Evolutionary conservation across 2,888 invertebrate genomes (phyloP), one percentile per base, ranked within the genome.

Genomic region (Paralinhomoeus sp.): DNA sequence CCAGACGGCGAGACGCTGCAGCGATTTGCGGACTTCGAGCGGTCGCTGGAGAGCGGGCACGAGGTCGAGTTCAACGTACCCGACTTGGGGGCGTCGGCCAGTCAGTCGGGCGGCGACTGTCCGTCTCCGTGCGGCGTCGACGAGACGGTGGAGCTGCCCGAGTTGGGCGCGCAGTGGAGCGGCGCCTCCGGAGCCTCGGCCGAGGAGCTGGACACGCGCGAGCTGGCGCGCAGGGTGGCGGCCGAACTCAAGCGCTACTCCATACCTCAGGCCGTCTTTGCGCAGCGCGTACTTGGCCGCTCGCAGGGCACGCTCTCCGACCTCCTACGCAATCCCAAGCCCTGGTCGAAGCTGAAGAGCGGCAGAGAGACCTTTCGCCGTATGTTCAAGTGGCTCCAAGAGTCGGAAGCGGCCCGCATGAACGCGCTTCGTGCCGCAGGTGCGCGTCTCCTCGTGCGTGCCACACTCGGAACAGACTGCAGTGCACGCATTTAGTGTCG

Each of bases 311-410:
- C 97, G 24, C 75, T 99, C 42, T 89, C 87, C 56, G 97, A 97
- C 68, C 73, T 97, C 45, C 71, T 97, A 50, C 73, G 97, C 54
- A 97, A 97, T 64, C 97, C 97, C 9, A 97, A 97, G 67, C 97
- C 97, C 17, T 97, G 97, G 97, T 89, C 89, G 53, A 97, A 97
- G 69, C 75, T 97, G 58, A 97, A 97, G 71, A 91, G 89, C 33
- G 97, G 97, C 34, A 72, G 97, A 45, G 97, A 97, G 69, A 97
- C 97, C 37, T 97, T 97, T 67, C 75, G 93, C 50, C 70, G 97
- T 56, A 97, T 99, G 97, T 89, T 85, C 77, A 97, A 97, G 69
- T 99, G 97, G 97, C 74, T 97, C 43, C 89, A 93, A 67, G 97
- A 97, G 70, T 97, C 97, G 1, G 97, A 97, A 69, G 91, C 87